These are phyloP conservation scores for Elysia chlorotica DNA, from an alignment of 1,140 invertebrate species.

Conservation along the genomic window DNA sequence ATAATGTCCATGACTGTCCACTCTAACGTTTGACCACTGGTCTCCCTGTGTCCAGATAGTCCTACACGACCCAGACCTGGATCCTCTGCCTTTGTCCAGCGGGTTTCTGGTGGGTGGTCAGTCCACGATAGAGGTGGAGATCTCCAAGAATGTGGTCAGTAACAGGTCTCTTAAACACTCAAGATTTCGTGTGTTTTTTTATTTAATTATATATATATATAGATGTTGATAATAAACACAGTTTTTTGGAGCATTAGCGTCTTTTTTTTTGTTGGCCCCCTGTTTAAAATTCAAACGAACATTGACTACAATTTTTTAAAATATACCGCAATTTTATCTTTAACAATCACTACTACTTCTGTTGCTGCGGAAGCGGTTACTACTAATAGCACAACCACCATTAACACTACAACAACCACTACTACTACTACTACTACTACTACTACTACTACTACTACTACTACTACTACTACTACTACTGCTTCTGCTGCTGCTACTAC, in stretches of 20 bases:
- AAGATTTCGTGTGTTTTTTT: neutral
- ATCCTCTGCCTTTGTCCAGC: slow-evolving; percentile 28
- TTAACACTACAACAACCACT: too few species aligned
- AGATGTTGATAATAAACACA: neutral
- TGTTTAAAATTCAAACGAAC: too few species aligned
- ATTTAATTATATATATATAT: neutral
- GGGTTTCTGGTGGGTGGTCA: slow-evolving; percentile 26
- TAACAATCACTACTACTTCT: too few species aligned
- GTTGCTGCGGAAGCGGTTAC: too few species aligned
- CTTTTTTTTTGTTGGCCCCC: neutral
- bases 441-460: neutral
- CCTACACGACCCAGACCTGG: slow-evolving; percentile 30
- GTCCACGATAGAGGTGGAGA: slow-evolving; percentile 29
- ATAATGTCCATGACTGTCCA: too few species aligned
- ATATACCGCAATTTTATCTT: too few species aligned
- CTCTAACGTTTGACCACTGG: neutral
- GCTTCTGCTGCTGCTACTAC: neutral
- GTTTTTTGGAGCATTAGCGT: neutral
- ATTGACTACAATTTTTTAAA: too few species aligned
- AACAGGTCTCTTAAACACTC: neutral
- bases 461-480: neutral
- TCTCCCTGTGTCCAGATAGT: slow-evolving; percentile 22
- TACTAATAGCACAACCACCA: too few species aligned
- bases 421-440: too few species aligned
- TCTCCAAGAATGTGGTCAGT: slow-evolving; percentile 31